Evolutionary conservation across 2,888 invertebrate species (phyloP), one percentile per base, ranked within the genome.

Genomic region (Laspeyria flexula): DNA sequence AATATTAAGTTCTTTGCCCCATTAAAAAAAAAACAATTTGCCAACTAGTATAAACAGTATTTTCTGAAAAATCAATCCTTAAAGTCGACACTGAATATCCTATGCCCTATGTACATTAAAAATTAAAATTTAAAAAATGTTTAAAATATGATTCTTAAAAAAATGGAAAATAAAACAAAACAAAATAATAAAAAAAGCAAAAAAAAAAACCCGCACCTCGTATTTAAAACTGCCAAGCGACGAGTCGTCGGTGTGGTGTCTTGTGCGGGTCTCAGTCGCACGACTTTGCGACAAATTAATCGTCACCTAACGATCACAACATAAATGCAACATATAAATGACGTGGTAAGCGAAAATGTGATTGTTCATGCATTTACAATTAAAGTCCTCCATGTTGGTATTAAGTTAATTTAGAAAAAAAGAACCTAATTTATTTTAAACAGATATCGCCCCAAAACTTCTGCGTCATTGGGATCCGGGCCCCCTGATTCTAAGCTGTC

Each of bases 181-280:
- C 54, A 59, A 55, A 60, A 48, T 48, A 62, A 54, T 60, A 49
- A 43, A 62, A 64, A 61, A 63, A 65, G 51, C 65, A 58, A 60
- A 60, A 56, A 65, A 64, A 70, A 73, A 77, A 60, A 88, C 94
- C 93, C 94, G 65, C 88, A 95, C 95, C 94, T 95, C 95, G 72
- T 94, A 94, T 79, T 94, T 94, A 77, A 94, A 94, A 85, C 95
- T 95, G 81, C 95, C 95, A 50, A 95, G 90, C 53, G 95, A 95
- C 61, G 95, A 95, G 75, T 95, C 95, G 77, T 95, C 95, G 0
- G 95, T 95, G 69, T 94, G 94, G 60, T 94, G 95, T 42, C 95
- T 88, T 55, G 93, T 93, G 57, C 94, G 88, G 31, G 83, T 79
- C 60, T 94, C 92, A 30, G 71, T 59, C 23, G 73, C 56, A 31